Conservation (phyloP, 2,888 invertebrate species). For the Antitype chi region DNA sequence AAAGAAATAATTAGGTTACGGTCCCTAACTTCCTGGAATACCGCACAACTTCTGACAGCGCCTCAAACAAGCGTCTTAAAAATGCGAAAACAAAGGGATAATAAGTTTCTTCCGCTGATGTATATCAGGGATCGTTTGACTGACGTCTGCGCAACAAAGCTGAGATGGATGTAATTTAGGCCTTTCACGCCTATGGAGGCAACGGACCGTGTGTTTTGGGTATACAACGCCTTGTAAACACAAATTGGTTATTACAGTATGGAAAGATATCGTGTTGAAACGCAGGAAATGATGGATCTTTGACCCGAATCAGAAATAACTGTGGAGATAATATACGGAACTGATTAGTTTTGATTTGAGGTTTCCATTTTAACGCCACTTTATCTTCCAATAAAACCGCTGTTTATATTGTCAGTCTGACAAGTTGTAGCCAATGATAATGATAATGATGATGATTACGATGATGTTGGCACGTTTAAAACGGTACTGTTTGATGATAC, state of each 20-base stretch:
- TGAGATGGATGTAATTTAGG: constrained; percentile 72
- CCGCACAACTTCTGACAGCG: constrained; percentile 27
- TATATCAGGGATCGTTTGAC: constrained; percentile 72
- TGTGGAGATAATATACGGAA: constrained; percentile 32
- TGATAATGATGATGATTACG: constrained; percentile 33
- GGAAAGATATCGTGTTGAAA: constrained; percentile 67
- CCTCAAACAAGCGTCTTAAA: constrained; percentile 48
- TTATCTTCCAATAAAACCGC: constrained; percentile 22
- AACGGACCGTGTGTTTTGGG: constrained; percentile 73
- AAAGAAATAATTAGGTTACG: constrained; percentile 19
- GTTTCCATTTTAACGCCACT: constrained; percentile 21
- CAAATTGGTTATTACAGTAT: constrained; percentile 76
- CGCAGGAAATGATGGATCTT: constrained; percentile 62
- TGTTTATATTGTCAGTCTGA: constrained; percentile 16
- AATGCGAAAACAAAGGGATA: constrained; percentile 75
- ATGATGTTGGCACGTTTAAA: constrained; percentile 35
- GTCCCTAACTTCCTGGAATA: constrained; percentile 27
- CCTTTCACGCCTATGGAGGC: constrained; percentile 70
- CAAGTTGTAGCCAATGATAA: constrained; percentile 26
- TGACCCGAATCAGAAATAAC: constrained; percentile 53
- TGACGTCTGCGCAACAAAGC: constrained; percentile 69
- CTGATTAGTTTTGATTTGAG: constrained; percentile 45
- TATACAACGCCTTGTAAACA: constrained; percentile 76
- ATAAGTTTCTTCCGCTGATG: constrained; percentile 75
- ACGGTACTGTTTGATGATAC: constrained; percentile 46